Percentiles rank a stretch among this genome's conserved stretches.
Conservation (phyloP, 1,140 invertebrate species). For the Radopholus similis region DNA sequence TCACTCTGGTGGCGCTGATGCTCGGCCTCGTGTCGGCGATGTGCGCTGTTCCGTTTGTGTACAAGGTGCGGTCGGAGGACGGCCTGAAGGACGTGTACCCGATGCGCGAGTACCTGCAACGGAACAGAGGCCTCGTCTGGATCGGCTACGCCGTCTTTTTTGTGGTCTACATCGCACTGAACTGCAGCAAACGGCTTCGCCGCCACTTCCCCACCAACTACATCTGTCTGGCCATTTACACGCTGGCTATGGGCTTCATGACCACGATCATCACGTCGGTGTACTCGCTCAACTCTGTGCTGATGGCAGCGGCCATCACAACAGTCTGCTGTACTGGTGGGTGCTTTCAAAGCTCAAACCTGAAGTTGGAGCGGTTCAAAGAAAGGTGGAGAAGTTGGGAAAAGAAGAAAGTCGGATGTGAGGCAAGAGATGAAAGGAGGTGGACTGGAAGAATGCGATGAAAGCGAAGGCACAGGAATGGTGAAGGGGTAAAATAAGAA, state of each 20-base stretch:
- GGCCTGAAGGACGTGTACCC: too few relatives aligned
- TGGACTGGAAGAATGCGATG: too few relatives aligned
- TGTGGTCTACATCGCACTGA: slow-evolving; percentile 49
- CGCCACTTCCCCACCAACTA: slow-evolving; percentile 51
- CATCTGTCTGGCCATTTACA: slow-evolving; percentile 50
- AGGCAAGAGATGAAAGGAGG: too few relatives aligned
- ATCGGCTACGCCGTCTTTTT: slow-evolving; percentile 30
- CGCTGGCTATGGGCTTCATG: slow-evolving; percentile 46
- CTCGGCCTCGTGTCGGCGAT: slow-evolving; percentile 51
- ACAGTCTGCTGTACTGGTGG: slow-evolving; percentile 48
- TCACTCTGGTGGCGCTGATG: slow-evolving; percentile 51
- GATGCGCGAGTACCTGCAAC: slow-evolving; percentile 28
- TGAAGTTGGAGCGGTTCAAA: too few relatives aligned
- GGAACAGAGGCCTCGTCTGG: slow-evolving; percentile 23
- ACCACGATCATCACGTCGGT: slow-evolving; percentile 50
- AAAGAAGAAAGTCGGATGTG: too few relatives aligned
- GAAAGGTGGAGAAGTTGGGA: too few relatives aligned
- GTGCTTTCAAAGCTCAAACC: too few relatives aligned
- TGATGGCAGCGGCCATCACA: slow-evolving; percentile 51
- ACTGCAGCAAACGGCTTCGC: slow-evolving; percentile 57
- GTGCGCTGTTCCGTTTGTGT: slow-evolving; percentile 51
- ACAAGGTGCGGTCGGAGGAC: too few relatives aligned
- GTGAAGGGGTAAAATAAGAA: too few relatives aligned
- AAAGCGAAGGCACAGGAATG: too few relatives aligned
- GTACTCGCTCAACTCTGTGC: slow-evolving; percentile 39